Conservation (phyloP, 2,113 vertebrate species). For the Orientallactaga bullata region DNA sequence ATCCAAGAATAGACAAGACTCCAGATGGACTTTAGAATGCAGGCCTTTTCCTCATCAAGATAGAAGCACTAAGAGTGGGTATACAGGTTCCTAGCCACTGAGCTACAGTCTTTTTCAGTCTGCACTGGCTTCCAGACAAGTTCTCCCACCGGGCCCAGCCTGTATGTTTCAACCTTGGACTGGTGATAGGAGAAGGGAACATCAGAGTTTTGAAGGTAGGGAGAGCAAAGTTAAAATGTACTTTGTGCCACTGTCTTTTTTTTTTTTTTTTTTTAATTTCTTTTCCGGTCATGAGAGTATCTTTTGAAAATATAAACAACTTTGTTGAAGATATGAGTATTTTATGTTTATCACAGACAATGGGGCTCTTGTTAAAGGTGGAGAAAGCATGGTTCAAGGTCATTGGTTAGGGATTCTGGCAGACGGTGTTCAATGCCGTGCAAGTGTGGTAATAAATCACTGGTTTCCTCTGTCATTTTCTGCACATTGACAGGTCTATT, state of each 20-base stretch:
- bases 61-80: neutral
- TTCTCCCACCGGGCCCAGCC: neutral
- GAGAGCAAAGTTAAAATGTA: neutral
- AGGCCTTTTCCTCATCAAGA: neutral
- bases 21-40: neutral
- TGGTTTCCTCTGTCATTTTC: neutral
- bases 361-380: neutral
- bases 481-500: constrained; percentile 10
- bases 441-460: neutral
- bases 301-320: constrained; percentile 43
- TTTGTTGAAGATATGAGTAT: constrained; percentile 18
- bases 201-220: neutral
- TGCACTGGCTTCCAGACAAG: neutral
- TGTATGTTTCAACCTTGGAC: neutral
- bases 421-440: neutral
- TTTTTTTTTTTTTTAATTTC: neutral
- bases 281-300: constrained; percentile 45
- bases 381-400: neutral
- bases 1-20: neutral
- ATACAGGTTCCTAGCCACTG: neutral
- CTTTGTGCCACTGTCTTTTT: neutral
- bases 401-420: neutral
- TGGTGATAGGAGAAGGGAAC: neutral
- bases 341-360: constrained; percentile 33
- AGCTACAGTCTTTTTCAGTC: neutral